Percentiles rank a stretch among this genome's conserved stretches.
Conservation (phyloP, 2,113 vertebrate genomes). For the Oceanites oceanicus region DNA sequence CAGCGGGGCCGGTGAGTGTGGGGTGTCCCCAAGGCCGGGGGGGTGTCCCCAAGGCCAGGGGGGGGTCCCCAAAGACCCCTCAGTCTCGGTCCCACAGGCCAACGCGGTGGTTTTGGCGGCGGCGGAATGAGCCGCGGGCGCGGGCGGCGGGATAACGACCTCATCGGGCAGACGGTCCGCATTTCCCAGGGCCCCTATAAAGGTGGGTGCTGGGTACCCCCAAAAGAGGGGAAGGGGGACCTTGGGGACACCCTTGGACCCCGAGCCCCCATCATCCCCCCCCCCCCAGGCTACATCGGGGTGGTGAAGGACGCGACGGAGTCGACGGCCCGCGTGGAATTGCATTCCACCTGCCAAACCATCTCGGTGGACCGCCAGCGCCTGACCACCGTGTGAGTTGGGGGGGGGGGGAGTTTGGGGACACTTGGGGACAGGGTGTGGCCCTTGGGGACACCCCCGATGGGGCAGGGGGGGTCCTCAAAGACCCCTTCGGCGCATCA, state of each 20-base stretch:
- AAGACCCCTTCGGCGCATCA: neutral
- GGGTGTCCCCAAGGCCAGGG: accelerated
- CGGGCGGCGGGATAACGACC: constrained; percentile 90
- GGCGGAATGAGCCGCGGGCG: constrained; percentile 87
- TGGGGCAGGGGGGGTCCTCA: too few relatives aligned
- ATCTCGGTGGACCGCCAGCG: constrained; percentile 94
- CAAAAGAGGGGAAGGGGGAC: neutral
- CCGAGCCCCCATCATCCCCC: accelerated
- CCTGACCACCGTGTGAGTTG: constrained; percentile 83
- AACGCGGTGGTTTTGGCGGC: constrained; percentile 77
- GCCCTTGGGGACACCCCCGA: accelerated
- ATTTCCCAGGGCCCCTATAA: constrained; percentile 97
- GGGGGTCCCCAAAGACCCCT: too few relatives aligned
- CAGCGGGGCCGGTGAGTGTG: constrained; percentile 75
- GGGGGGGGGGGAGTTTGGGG: neutral
- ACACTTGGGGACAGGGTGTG: too few relatives aligned
- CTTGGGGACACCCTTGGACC: accelerated
- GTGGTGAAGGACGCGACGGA: constrained; percentile 95
- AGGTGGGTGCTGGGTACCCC: constrained; percentile 64
- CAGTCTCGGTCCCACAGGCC: constrained; percentile 1
- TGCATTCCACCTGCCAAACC: constrained; percentile 96
- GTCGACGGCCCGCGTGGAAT: constrained; percentile 89
- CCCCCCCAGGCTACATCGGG: constrained; percentile 85
- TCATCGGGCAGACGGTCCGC: constrained; percentile 93
- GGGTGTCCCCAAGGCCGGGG: accelerated